Evolutionary conservation across 2,888 invertebrate genomes (phyloP).

Genomic region (Mayetiola destructor): DNA sequence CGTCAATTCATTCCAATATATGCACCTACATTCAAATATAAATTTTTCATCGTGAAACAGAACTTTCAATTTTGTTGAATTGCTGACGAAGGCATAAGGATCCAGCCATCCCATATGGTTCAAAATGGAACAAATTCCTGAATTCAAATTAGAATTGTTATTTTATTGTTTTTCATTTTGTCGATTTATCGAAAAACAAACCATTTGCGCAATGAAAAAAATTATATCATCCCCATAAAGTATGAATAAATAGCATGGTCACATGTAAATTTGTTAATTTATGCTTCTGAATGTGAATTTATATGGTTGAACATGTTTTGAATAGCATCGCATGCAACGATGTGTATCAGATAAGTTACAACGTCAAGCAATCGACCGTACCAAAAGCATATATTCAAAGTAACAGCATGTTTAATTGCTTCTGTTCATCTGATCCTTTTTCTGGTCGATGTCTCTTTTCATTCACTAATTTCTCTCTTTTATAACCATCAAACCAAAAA

Average conservation of each 20-base stretch:
- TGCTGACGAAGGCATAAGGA: neutral
- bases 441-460: neutral
- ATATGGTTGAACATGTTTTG: too few relatives aligned
- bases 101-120: neutral
- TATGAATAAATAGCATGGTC: too few relatives aligned
- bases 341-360: too few relatives aligned
- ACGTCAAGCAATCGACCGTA: neutral
- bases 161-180: neutral
- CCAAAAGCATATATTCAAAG: neutral
- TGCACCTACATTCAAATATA: neutral
- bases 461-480: too few relatives aligned
- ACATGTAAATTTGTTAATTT: constrained; percentile 13
- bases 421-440: neutral
- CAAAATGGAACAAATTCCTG: too few relatives aligned
- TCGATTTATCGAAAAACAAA: constrained; percentile 3
- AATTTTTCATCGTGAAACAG: neutral
- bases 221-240: neutral
- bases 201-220: neutral
- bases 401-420: neutral
- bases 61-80: neutral
- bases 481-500: too few relatives aligned
- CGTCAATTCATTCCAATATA: constrained; percentile 12
- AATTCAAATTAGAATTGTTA: constrained; percentile 5
- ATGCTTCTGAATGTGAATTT: constrained; percentile 2
- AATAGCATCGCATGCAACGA: too few relatives aligned